Base-by-base conservation (phyloP, 23 tunicate species). In the Halocynthia roretzi region DNA sequence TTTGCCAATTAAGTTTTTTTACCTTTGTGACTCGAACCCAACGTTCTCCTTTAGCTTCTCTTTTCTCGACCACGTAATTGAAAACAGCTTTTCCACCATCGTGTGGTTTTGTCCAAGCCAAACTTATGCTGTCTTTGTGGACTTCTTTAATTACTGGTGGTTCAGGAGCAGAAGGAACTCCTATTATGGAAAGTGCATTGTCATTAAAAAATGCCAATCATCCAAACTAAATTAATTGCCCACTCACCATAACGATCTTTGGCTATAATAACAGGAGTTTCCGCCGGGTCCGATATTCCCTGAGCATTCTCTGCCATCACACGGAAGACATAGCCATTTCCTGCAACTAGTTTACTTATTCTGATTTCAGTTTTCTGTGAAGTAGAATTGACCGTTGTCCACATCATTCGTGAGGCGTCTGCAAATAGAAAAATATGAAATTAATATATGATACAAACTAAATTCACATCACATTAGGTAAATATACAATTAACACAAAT, bases 221-320 rank as follows among this genome's bases (percentile, higher is more conserved):
- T 31, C 44, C 44, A 31, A 31, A 1, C 44, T 31, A 31, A 31
- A 31, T 0, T 31, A 31, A 31, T 31, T 31, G 44, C 44, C 1
- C 2, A 31, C 44, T 31, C 44, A 49, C 91, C 80, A 62, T 93
- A 93, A 68, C 91, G 75, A 73, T 93, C 98, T 75, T 86, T 86
- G 14, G 82, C 84, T 5, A 82, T 84, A 68, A 93, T 78, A 2
- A 64, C 68, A 15, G 86, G 81, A 11, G 98, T 86, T 48, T 82
- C 93, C 54, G 91, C 88, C 6, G 98, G 88, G 52, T 93, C 91
- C 10, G 98, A 93, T 57, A 86, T 74, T 5, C 98, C 98, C 54
- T 93, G 91, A 11, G 85, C 82, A 58, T 93, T 93, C 64, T 93
- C 98, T 7, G 98, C 98, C 92, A 93, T 86, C 54, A 93, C 92